Conservation (phyloP, 2,113 vertebrate genomes). For the Grantiella picta region DNA sequence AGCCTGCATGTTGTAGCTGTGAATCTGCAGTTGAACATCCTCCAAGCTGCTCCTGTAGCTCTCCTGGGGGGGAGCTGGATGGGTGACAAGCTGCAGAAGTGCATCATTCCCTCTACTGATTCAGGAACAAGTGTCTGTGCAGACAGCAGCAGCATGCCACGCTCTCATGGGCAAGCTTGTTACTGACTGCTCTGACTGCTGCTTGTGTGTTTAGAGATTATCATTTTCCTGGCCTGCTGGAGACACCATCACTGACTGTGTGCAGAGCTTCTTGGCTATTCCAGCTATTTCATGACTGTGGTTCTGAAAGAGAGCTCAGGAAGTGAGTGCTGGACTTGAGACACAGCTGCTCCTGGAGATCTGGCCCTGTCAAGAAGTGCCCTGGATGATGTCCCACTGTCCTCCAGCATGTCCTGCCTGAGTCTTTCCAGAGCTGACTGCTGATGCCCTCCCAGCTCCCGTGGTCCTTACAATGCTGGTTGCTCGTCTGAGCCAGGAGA, state of each 20-base stretch:
- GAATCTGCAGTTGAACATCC: background rate
- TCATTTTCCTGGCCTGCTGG: background rate
- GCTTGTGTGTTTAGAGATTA: background rate
- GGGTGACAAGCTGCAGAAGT: background rate
- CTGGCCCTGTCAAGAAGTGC: background rate
- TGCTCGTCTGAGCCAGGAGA: background rate
- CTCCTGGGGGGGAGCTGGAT: background rate
- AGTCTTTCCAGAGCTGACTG: background rate
- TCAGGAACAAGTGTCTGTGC: background rate
- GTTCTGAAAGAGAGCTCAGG: background rate
- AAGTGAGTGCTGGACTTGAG: background rate
- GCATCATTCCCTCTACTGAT: background rate
- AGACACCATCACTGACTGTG: background rate
- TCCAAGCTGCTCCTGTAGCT: background rate
- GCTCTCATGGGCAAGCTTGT: background rate
- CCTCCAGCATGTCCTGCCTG: background rate
- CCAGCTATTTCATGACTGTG: background rate
- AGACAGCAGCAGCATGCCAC: background rate
- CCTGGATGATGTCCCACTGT: background rate
- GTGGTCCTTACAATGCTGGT: background rate
- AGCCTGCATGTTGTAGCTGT: background rate
- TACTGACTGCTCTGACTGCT: background rate
- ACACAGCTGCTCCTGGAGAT: background rate
- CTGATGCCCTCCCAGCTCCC: background rate
- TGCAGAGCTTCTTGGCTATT: background rate